phyloP scores from a whole-genome alignment of 2,888 invertebrate species.

The Tridacna crocea region DNA sequence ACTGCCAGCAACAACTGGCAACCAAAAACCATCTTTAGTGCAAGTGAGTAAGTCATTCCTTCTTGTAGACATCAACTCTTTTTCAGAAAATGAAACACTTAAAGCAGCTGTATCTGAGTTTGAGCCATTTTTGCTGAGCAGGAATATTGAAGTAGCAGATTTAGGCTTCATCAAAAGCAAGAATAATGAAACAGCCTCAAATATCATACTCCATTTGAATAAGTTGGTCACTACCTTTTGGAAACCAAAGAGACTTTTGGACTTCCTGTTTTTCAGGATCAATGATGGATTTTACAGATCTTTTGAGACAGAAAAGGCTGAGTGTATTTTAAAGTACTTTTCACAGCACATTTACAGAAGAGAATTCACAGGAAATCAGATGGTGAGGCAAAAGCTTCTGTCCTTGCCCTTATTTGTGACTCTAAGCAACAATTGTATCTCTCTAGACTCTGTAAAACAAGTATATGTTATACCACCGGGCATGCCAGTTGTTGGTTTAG shows the following conservation, averaged over 20 bases:
- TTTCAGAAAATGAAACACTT: neutral
- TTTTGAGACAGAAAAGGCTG: neutral
- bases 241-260: neutral
- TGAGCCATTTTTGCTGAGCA: neutral
- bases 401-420: conserved; percentile 26
- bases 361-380: neutral
- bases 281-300: neutral
- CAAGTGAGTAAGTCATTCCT: neutral
- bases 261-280: neutral
- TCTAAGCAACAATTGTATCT: neutral
- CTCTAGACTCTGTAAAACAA: neutral
- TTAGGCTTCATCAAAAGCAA: neutral
- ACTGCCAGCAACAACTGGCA: neutral
- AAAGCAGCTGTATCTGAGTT: neutral
- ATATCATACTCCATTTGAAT: neutral
- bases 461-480: conserved; percentile 4
- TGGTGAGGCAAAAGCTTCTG: neutral
- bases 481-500: conserved; percentile 12
- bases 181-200: neutral
- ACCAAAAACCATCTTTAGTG: neutral
- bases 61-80: neutral
- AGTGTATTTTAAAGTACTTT: conserved; percentile 12
- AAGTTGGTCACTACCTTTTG: neutral
- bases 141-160: neutral
- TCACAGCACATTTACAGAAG: neutral